Percentiles rank a stretch among this genome's conserved stretches.
Evolutionary conservation across 2,113 vertebrate species (phyloP).

Genomic region (Dendrocopos noguchii): DNA sequence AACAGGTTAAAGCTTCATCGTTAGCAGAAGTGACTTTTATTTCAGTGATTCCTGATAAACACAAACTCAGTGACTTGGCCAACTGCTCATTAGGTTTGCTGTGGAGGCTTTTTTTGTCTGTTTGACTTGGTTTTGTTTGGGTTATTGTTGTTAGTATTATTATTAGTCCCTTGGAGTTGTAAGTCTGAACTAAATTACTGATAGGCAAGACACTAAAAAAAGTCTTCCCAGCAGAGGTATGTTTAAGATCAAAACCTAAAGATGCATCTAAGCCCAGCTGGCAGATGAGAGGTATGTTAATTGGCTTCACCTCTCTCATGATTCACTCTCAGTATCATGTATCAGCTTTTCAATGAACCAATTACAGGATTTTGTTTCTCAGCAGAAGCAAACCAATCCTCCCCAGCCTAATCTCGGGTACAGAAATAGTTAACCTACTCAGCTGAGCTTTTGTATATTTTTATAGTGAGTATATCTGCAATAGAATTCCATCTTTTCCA

Average conservation of each 20-base stretch:
- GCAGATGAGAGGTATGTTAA: neutral
- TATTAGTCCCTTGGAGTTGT: neutral
- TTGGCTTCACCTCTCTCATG: neutral
- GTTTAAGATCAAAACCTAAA: neutral
- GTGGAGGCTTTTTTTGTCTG: neutral
- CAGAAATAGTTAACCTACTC: neutral
- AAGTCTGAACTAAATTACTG: neutral
- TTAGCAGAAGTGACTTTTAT: neutral
- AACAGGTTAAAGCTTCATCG: neutral
- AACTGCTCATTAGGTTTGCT: neutral
- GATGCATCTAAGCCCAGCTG: neutral
- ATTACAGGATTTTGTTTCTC: neutral
- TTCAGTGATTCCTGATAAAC: neutral
- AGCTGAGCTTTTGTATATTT: neutral
- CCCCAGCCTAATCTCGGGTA: neutral
- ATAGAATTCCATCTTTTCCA: too few relatives aligned
- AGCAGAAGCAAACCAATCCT: neutral
- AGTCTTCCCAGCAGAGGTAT: neutral
- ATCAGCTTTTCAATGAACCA: neutral
- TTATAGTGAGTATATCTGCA: too few relatives aligned
- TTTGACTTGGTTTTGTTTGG: neutral
- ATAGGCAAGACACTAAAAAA: neutral
- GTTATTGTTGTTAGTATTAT: neutral
- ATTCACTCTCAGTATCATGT: neutral
- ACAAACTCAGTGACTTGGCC: accelerated